Evolutionary conservation across 2,888 invertebrate species (phyloP), one percentile per base, ranked within the genome.

Genomic region (Drosophila flavopinicola): DNA sequence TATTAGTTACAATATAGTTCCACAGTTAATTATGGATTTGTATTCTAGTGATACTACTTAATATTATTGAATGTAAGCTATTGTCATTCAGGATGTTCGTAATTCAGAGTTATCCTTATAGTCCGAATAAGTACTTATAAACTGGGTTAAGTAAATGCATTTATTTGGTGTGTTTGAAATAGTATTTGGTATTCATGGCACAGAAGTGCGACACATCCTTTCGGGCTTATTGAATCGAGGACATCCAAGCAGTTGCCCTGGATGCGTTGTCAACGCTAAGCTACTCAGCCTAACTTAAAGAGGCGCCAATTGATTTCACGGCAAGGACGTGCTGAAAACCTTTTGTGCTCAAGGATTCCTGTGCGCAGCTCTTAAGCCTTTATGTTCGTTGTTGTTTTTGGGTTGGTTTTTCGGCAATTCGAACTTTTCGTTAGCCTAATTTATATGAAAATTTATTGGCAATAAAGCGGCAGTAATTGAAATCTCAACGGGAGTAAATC

Each of bases 391-490:
- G 17, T 37, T 35, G 3, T 29, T 57, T 11, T 30, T 61, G 39
- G 30, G 10, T 17, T 37, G 64, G 37, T 53, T 39, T 6, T 41
- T 15, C 15, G 42, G 27, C 42, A 42, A 42, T 44, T 44, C 35
- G 33, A 74, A 74, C 35, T 75, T 66, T 75, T 69, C 60, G 60
- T 67, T 86, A 63, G 86, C 68, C 87, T 87, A 87, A 83, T 83
- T 87, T 85, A 76, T 87, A 79, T 75, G 84, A 75, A 87, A 87
- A 85, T 84, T 87, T 86, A 87, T 85, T 86, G 86, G 78, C 84
- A 87, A 85, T 87, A 87, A 85, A 87, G 86, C 88, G 73, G 75
- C 84, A 71, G 82, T 84, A 88, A 86, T 87, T 86, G 87, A 88
- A 86, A 87, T 85, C 82, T 84, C 85, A 86, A 73, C 75, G 72